Evolutionary conservation across 1,140 invertebrate genomes (phyloP), one percentile per base, ranked within the genome.

Genomic region (Meloidogyne hapla): DNA sequence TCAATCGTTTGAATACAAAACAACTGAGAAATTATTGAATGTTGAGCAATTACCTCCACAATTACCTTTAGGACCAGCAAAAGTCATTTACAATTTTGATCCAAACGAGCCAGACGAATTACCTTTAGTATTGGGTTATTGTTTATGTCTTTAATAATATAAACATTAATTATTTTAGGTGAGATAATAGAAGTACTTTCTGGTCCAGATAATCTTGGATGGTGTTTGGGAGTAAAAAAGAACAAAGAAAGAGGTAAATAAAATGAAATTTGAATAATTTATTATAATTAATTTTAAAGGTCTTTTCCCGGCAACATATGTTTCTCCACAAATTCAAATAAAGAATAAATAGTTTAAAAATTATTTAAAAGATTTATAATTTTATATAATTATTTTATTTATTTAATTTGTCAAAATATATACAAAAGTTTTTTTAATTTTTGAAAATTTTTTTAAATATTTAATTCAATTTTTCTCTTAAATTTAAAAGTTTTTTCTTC

Each of bases 101-200:
- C 84, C 84, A 23, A 74, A 76, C 9, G 84, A 85, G 69, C 75
- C 61, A 12, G 84, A 85, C 68, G 84, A 85, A 75, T 83, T 85
- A 33, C 26, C 65, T 23, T 61, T 85, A 28, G 79, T 76, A 42
- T 87, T 84, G 70, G 85, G 85, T 85, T 64, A 21, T 40, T 26
- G 13, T n/a, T n/a, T 15, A 21, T 15, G 15, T 40, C 2, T 13
- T 74, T n/a, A 72, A 38, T 9, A 23, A 77, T 80, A 12, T 70
- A n/a, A 40, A 23, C 8, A 62, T 18, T 65, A 45, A 40, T 25
- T 12, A 5, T 23, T 83, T 74, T 48, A 84, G 83, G 85, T 56
- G 86, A 85, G 40, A 65, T 74, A 26, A 68, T 85, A n/a, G 86
- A 87, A 69, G 77, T 87, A 8, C 40, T 85, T 21, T 79, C 76